Base-by-base conservation (phyloP, 92 coral and sea anemone genomes). In the Anthopleura xanthogrammica region DNA sequence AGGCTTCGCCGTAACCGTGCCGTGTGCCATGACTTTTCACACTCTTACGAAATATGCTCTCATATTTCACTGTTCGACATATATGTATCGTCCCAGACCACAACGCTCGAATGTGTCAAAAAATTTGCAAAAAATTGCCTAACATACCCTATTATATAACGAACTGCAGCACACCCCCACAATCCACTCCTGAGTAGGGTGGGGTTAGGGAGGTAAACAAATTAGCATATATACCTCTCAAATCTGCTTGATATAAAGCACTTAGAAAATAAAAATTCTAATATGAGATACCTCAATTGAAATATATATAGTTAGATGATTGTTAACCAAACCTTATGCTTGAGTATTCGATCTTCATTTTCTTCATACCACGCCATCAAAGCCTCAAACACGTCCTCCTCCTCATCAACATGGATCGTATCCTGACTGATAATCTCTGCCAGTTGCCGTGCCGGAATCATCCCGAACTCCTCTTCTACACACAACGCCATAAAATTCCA, bases 371-470 rank as follows among this genome's bases (percentile, higher is more conserved):
- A 95, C 41, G 89, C 91, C 77, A 83, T 79, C 5, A 95, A 86
- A 77, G 98, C 95, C 64, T 95, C 94, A 86, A 86, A 95, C 7
- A 95, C 97, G 75, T 93, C 93, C 19, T 95, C 97, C 78, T 95
- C 98, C 60, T 83, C 82, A 22, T 88, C 83, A 3, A 91, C 89
- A 64, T 93, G 93, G 73, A 95, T 77, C 3, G 93, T 89, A 84
- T 95, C 94, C 78, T 86, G 90, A 60, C 85, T 90, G 9, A 93
- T 86, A 36, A 95, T 83, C 80, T 60, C 72, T n/a, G 72, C 72
- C 60, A 95, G 76, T 58, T 91, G 93, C 0, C 68, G 66, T 19
- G 91, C 90, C 3, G 95, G 90, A 23, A 95, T 84, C 62, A 89
- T 77, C 7, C 90, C 87, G 78, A 91, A 95, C 80, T 90, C 95